Evolutionary conservation across 2,113 vertebrate genomes (phyloP).

Genomic region (Bos javanicus): DNA sequence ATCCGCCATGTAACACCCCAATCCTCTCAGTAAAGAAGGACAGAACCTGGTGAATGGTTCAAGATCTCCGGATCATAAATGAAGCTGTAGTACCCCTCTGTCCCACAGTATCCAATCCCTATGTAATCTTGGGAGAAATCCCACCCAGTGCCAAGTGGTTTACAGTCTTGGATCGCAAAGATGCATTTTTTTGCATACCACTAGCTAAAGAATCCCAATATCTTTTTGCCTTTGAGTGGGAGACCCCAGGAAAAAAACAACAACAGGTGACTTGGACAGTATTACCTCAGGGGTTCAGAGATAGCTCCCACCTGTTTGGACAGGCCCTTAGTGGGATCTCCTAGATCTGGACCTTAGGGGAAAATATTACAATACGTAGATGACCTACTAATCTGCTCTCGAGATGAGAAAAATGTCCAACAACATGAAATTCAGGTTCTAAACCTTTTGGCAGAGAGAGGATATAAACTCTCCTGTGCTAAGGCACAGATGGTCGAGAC

Average conservation of each 20-base stretch:
- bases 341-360: background rate
- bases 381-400: background rate
- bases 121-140: background rate
- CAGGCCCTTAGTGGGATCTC: background rate
- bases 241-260: background rate
- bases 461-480: background rate
- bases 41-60: background rate
- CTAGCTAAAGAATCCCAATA: background rate
- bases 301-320: background rate
- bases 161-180: background rate
- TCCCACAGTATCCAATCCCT: background rate
- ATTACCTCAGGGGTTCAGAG: background rate
- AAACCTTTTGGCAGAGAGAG: background rate
- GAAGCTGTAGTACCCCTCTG: background rate
- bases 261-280: background rate
- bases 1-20: background rate
- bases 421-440: background rate
- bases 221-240: background rate
- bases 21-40: background rate
- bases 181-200: background rate
- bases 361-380: background rate
- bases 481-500: background rate
- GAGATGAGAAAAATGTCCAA: background rate
- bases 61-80: background rate
- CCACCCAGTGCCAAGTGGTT: background rate